Percentiles rank a stretch among this genome's conserved stretches.
Evolutionary conservation across 2,113 vertebrate species (phyloP).

Genomic region (Eira barbara): DNA sequence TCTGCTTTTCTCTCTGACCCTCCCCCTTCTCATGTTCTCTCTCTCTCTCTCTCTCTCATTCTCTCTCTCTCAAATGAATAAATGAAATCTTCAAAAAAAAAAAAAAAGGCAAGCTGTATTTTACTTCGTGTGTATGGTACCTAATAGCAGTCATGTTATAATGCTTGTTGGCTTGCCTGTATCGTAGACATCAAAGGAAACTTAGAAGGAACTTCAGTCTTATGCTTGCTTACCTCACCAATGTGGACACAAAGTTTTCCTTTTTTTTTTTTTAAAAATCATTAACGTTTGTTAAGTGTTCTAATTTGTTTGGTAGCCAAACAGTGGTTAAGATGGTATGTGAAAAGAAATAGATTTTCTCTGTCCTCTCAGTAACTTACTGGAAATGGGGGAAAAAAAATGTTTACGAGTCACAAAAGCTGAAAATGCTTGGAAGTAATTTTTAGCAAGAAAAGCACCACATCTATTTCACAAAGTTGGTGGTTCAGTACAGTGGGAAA

Average conservation of each 20-base stretch:
- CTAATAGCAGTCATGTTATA: not conserved
- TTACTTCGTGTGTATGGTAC: not conserved
- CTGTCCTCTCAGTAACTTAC: not conserved
- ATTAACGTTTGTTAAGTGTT: not conserved
- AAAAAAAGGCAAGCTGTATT: too few relatives aligned
- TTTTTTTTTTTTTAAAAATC: not conserved
- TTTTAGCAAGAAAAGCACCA: slow-evolving; percentile 42
- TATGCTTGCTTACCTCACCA: not conserved
- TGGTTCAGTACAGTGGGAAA: not conserved
- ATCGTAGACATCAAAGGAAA: not conserved
- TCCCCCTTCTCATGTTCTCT: too few relatives aligned
- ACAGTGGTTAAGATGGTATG: not conserved
- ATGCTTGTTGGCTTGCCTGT: not conserved
- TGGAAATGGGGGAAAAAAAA: not conserved
- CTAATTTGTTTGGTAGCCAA: not conserved
- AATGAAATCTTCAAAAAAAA: too few relatives aligned
- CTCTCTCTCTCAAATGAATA: too few relatives aligned
- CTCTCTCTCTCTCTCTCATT: too few relatives aligned
- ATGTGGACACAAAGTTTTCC: not conserved
- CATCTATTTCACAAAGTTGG: not conserved
- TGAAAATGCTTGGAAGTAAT: not conserved
- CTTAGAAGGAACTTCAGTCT: not conserved
- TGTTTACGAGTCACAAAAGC: slow-evolving; percentile 7
- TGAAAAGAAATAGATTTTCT: slow-evolving; percentile 15
- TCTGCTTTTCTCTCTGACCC: too few relatives aligned